A percentile compares a stretch with the other conserved stretches of the same genome.
Conservation (phyloP, 2,888 invertebrate species). For the Drosophila neotestacea region DNA sequence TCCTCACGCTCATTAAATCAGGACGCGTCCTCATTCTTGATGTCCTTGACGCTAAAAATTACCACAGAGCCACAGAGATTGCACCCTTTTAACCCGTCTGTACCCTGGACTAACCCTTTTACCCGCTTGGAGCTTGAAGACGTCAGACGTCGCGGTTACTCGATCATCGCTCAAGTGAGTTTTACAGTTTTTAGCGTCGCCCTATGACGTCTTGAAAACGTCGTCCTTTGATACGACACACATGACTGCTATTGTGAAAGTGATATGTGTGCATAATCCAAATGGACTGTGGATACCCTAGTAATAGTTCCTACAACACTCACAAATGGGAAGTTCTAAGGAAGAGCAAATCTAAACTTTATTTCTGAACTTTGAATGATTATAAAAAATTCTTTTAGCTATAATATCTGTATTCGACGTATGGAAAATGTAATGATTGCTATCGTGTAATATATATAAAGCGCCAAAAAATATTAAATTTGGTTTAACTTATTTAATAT, state of each 20-base stretch:
- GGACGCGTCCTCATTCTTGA: slow-evolving; percentile 59
- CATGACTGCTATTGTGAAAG: slow-evolving; percentile 53
- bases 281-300: slow-evolving; percentile 9
- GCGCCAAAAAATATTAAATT: no score
- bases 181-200: slow-evolving; percentile 17
- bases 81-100: slow-evolving; percentile 46
- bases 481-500: no score
- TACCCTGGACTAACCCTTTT: slow-evolving; percentile 18
- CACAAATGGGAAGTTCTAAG: neutral
- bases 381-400: no score
- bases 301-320: neutral
- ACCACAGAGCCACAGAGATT: slow-evolving; percentile 40
- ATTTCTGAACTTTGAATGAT: neutral
- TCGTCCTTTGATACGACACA: slow-evolving; percentile 35
- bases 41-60: slow-evolving; percentile 55
- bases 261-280: slow-evolving; percentile 57
- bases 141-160: slow-evolving; percentile 28
- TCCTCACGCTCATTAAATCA: slow-evolving; percentile 63
- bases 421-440: no score
- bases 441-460: no score
- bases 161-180: slow-evolving; percentile 34
- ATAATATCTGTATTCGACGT: no score
- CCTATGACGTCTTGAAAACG: slow-evolving; percentile 49
- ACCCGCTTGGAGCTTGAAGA: slow-evolving; percentile 47
- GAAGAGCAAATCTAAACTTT: neutral